These are phyloP conservation scores for Metalampra italica DNA, from an alignment of 2,888 invertebrate species.

Conservation along the genomic window DNA sequence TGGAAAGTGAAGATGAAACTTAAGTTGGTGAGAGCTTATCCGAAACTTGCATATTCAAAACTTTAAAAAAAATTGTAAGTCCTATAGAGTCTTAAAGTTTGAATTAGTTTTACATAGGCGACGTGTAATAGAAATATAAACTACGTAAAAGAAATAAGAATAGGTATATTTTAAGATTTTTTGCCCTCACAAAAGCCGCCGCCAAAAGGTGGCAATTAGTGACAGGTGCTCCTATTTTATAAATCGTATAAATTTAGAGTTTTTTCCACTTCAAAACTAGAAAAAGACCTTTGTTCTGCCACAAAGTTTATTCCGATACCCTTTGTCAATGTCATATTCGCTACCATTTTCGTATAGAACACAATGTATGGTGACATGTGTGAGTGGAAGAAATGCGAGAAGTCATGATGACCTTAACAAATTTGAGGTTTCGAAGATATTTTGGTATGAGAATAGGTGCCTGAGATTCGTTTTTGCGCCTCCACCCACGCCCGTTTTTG, in stretches of 20 bases:
- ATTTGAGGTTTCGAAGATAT: slow-evolving; percentile 34
- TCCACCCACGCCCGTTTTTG: slow-evolving; percentile 38
- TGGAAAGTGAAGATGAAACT: too few species aligned
- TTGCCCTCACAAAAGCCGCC: slow-evolving; percentile 54
- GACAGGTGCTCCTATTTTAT: slow-evolving; percentile 68
- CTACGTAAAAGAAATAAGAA: neutral
- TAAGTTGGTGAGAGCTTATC: too few species aligned
- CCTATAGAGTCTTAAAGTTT: too few species aligned
- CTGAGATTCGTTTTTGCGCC: slow-evolving; percentile 41
- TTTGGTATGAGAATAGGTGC: slow-evolving; percentile 22
- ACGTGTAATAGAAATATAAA: too few species aligned
- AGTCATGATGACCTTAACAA: slow-evolving; percentile 66
- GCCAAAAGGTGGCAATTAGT: slow-evolving; percentile 76
- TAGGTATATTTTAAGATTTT: slow-evolving; percentile 18
- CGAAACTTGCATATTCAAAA: too few species aligned
- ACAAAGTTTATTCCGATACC: slow-evolving; percentile 62
- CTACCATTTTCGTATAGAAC: slow-evolving; percentile 59
- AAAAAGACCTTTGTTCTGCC: slow-evolving; percentile 44
- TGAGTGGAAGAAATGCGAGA: slow-evolving; percentile 38
- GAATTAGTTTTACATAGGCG: too few species aligned
- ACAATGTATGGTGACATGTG: slow-evolving; percentile 71
- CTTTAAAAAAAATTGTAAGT: too few species aligned
- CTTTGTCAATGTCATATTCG: slow-evolving; percentile 70
- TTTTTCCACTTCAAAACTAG: slow-evolving; percentile 34
- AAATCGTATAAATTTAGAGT: slow-evolving; percentile 58